phyloP scores from a whole-genome alignment of 2,113 vertebrate genomes.

The Ibidorhyncha struthersii region DNA sequence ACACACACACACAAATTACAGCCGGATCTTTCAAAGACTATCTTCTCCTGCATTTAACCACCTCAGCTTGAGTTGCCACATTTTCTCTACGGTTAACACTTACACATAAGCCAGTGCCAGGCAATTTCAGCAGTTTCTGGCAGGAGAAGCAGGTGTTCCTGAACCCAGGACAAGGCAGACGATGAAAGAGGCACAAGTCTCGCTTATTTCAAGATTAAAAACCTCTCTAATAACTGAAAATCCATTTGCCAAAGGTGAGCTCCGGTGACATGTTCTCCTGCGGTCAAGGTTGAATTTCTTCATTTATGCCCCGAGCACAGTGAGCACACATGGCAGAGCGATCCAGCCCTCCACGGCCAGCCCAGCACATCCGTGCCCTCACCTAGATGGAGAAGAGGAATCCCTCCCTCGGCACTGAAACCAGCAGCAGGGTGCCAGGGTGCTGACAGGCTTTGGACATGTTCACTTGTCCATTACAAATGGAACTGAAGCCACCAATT shows the following conservation, averaged over 20 bases:
- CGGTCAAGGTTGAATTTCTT: constrained; percentile 4
- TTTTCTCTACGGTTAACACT: background rate
- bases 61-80: background rate
- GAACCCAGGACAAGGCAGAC: background rate
- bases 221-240: background rate
- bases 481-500: background rate
- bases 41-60: background rate
- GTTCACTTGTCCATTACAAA: background rate
- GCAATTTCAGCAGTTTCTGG: background rate
- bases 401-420: background rate
- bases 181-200: background rate
- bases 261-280: background rate
- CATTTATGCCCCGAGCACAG: constrained; percentile 1
- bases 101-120: background rate
- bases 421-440: background rate
- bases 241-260: constrained; percentile 1
- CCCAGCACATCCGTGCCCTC: background rate
- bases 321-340: background rate
- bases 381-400: background rate
- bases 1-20: background rate
- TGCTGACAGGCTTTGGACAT: background rate
- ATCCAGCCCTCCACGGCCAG: background rate
- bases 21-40: background rate
- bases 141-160: background rate
- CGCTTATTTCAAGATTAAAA: constrained; percentile 7